phyloP scores from a whole-genome alignment of 1,140 invertebrate species.

The Lepidurus arcticus region DNA sequence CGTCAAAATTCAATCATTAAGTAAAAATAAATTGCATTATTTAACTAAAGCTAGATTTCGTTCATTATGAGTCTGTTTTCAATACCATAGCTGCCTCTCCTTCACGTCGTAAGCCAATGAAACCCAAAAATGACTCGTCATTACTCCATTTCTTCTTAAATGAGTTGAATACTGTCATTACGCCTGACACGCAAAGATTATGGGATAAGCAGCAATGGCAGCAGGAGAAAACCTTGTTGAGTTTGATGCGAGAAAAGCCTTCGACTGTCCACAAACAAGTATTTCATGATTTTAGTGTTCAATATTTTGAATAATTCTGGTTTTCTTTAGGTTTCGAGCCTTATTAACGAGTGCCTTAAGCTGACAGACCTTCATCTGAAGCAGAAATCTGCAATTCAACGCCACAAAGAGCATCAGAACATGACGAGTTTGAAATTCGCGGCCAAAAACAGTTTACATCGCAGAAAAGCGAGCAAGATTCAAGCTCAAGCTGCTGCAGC shows the following conservation, averaged over 20 bases:
- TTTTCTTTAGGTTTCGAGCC: background rate
- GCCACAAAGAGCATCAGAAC: background rate
- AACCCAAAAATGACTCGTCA: background rate
- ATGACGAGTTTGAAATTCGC: constrained; percentile 19
- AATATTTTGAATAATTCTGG: too few relatives aligned
- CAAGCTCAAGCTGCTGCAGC: background rate
- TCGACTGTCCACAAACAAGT: constrained; percentile 7
- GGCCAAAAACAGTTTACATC: background rate
- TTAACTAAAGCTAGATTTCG: background rate
- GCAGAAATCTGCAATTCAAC: background rate
- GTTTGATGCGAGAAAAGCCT: background rate
- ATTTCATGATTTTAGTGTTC: background rate
- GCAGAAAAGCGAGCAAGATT: background rate
- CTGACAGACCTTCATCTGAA: background rate
- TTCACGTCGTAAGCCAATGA: background rate
- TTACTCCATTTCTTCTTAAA: constrained; percentile 7
- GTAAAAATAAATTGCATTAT: background rate
- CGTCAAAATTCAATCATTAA: background rate
- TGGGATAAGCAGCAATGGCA: constrained; percentile 6
- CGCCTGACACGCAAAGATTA: constrained; percentile 4
- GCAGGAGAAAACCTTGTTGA: background rate
- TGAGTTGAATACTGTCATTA: background rate
- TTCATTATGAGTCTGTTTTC: background rate
- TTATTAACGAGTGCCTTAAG: constrained; percentile 10
- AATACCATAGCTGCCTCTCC: background rate